These are phyloP conservation scores for Pogonognathellus flavescens DNA, from an alignment of 1,140 invertebrate genomes.

Conservation along the genomic window DNA sequence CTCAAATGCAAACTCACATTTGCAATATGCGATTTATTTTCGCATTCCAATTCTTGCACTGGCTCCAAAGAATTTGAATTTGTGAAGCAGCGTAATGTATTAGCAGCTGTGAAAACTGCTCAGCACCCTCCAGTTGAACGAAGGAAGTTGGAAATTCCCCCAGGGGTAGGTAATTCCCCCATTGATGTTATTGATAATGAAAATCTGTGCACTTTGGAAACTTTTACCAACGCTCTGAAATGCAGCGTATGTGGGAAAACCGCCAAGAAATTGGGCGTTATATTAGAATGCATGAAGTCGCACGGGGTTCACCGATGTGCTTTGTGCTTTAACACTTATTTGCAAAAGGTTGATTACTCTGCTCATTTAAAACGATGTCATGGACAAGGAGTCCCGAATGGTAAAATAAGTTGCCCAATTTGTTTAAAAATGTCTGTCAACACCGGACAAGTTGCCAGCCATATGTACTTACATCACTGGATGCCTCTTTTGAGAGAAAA, in stretches of 20 bases:
- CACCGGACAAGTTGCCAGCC: conserved; percentile 61
- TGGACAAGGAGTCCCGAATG: background rate
- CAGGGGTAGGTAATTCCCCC: conserved; percentile 60
- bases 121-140: background rate
- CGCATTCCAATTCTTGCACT: conserved; percentile 58
- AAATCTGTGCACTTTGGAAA: conserved; percentile 50
- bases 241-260: conserved; percentile 61
- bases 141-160: conserved; percentile 32
- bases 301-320: conserved; percentile 64
- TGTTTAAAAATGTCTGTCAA: conserved; percentile 58
- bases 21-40: conserved; percentile 59
- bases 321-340: conserved; percentile 66
- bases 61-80: conserved; percentile 49
- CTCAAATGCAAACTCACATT: conserved; percentile 62
- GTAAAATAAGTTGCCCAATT: conserved; percentile 59
- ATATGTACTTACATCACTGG: conserved; percentile 63
- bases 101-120: conserved; percentile 1
- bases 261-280: conserved; percentile 48
- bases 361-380: conserved; percentile 61
- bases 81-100: conserved; percentile 30
- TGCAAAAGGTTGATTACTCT: conserved; percentile 47
- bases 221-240: conserved; percentile 21
- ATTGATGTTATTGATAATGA: conserved; percentile 60
- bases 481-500: conserved; percentile 18
- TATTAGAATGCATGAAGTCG: conserved; percentile 57